Evolutionary conservation across 2,888 invertebrate species (phyloP), one percentile per base, ranked within the genome.

Genomic region (Microctonus brassicae): DNA sequence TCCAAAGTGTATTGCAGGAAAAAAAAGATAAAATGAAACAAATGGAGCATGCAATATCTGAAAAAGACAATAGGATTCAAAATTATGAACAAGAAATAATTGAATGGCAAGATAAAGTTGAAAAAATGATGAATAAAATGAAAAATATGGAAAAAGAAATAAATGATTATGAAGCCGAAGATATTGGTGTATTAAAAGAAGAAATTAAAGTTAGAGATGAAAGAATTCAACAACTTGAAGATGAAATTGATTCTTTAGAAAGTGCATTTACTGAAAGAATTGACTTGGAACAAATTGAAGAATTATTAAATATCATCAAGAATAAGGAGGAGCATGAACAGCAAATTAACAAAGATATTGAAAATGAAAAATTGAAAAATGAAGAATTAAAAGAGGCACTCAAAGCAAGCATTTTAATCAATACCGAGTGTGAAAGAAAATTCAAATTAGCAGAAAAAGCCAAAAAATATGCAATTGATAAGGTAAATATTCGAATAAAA

Each of bases 321-420:
- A 77, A 79, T 5, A 85, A 84, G 68, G 86, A 88, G 71, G 84
- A 87, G 6, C 89, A 91, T 77, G 92, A 92, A 78, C 89, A 89
- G 77, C 83, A 91, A 70, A 89, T 92, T 80, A 91, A 87, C 71
- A 78, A 83, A 39, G 82, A 87, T 34, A 77, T 85, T n/a, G 68
- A 75, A 0, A 75, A 76, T 3, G 88, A 88, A 72, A 83, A 83
- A 29, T 90, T 89, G 73, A 89, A 93, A 74, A 93, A 94, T 81
- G 90, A 94, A 79, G 94, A 94, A 83, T 86, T 95, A 73, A 93
- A 95, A 85, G 94, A 94, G 78, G 96, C 96, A 22, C 89, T 97
- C 73, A 91, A 94, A 73, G 95, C 95, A 86, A 96, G 94, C 75
- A 93, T 94, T 69, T 86, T 91, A 82, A 91, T 94, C 80, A 91